Conservation (phyloP, 2,113 vertebrate species). For the Athene noctua region DNA sequence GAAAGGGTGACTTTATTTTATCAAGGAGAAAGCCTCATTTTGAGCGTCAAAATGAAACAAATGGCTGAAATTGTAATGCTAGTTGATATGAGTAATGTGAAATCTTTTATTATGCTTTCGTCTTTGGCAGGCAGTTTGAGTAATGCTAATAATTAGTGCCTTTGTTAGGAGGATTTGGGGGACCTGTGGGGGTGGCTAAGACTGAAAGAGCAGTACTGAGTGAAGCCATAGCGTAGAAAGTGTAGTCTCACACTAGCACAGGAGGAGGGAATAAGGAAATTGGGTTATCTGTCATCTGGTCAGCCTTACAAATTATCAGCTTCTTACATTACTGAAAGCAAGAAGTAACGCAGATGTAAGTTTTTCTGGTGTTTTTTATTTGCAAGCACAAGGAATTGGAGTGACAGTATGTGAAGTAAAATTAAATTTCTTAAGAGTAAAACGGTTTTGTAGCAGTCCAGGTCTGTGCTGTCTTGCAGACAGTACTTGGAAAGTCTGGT, state of each 20-base stretch:
- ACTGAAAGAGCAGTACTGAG: not conserved
- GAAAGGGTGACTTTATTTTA: not conserved
- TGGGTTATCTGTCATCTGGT: not conserved
- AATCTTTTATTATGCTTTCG: not conserved
- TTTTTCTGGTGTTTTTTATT: not conserved
- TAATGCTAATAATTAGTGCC: not conserved
- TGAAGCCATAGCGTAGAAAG: not conserved
- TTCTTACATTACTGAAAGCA: not conserved
- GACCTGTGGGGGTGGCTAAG: not conserved
- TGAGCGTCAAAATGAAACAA: not conserved
- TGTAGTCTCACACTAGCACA: rapidly evolving
- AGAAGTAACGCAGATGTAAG: not conserved
- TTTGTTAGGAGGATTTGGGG: not conserved
- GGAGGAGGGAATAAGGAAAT: not conserved
- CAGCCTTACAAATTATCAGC: not conserved
- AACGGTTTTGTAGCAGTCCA: rapidly evolving
- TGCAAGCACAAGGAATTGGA: not conserved
- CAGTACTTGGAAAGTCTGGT: not conserved
- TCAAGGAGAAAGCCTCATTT: not conserved
- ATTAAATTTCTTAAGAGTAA: not conserved
- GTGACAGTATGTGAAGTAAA: not conserved
- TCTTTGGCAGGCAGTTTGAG: not conserved
- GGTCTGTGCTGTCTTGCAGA: rapidly evolving
- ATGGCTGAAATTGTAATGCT: not conserved
- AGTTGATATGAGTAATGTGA: not conserved